phyloP scores from a whole-genome alignment of 2,113 vertebrate species.

The Pristiophorus japonicus region DNA sequence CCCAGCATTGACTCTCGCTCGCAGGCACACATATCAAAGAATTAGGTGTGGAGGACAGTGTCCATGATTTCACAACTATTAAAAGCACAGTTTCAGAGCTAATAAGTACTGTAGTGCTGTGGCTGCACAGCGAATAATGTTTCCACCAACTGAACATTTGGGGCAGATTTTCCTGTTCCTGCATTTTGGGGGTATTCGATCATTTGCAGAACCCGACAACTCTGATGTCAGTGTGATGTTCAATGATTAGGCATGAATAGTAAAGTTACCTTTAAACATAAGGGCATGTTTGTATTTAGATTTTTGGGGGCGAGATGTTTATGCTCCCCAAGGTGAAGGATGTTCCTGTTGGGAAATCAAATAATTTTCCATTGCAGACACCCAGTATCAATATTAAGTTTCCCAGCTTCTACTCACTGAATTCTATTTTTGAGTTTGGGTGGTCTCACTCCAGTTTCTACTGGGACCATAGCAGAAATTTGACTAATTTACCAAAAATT shows the following conservation, averaged over 20 bases:
- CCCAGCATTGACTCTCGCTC: not conserved
- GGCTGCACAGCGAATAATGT: not conserved
- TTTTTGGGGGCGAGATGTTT: not conserved
- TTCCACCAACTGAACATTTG: not conserved
- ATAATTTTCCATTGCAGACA: not conserved
- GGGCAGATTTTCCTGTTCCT: not conserved
- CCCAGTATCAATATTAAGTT: no score
- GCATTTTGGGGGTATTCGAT: not conserved
- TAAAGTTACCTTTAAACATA: not conserved
- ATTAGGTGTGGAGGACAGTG: not conserved
- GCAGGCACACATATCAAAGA: not conserved
- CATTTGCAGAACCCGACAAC: not conserved
- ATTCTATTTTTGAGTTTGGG: not conserved
- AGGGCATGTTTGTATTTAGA: not conserved
- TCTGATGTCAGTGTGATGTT: not conserved
- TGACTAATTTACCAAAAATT: no score
- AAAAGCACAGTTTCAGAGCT: not conserved
- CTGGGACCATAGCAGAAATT: not conserved
- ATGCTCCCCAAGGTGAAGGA: no score
- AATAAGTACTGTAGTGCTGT: not conserved
- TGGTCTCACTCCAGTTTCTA: not conserved
- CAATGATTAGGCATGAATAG: no score
- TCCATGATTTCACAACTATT: not conserved
- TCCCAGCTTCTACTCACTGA: not conserved
- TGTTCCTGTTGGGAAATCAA: not conserved